Conservation (phyloP, 2,888 invertebrate genomes). For the Coronaproctus castanopsis region DNA sequence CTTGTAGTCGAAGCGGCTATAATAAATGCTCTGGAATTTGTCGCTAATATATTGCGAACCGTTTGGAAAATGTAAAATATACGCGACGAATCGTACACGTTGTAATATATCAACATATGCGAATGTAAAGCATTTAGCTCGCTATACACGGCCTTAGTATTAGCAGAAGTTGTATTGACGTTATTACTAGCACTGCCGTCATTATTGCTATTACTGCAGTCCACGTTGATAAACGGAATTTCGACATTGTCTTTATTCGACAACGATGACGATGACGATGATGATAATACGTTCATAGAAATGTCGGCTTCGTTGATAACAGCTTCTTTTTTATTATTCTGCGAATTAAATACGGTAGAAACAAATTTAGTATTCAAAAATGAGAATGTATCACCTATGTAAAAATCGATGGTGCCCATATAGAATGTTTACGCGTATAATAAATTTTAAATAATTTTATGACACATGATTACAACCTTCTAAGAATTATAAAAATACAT, state of each 20-base stretch:
- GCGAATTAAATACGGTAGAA: slow-evolving; percentile 7
- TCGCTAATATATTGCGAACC: slow-evolving; percentile 45
- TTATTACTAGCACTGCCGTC: neutral
- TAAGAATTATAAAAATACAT: too few relatives aligned
- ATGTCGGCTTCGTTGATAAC: slow-evolving; percentile 11
- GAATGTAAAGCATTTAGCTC: slow-evolving; percentile 36
- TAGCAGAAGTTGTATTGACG: neutral
- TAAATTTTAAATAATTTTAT: too few relatives aligned
- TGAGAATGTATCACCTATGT: too few relatives aligned
- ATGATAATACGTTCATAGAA: too few relatives aligned
- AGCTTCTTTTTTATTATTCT: slow-evolving; percentile 10
- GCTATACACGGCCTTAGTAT: neutral
- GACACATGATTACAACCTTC: too few relatives aligned
- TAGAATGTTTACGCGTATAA: too few relatives aligned
- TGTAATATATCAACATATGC: slow-evolving; percentile 61
- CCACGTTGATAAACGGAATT: too few relatives aligned
- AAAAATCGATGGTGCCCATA: too few relatives aligned
- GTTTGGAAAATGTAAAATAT: slow-evolving; percentile 53
- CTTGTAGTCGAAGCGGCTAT: slow-evolving; percentile 57
- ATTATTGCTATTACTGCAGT: too few relatives aligned
- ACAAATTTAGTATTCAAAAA: slow-evolving; percentile 14
- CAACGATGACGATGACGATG: too few relatives aligned
- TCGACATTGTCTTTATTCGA: too few relatives aligned
- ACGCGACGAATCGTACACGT: slow-evolving; percentile 53
- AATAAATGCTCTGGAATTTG: slow-evolving; percentile 50